phyloP scores from a whole-genome alignment of 2,888 invertebrate genomes.

The Marronus borbonicus region DNA sequence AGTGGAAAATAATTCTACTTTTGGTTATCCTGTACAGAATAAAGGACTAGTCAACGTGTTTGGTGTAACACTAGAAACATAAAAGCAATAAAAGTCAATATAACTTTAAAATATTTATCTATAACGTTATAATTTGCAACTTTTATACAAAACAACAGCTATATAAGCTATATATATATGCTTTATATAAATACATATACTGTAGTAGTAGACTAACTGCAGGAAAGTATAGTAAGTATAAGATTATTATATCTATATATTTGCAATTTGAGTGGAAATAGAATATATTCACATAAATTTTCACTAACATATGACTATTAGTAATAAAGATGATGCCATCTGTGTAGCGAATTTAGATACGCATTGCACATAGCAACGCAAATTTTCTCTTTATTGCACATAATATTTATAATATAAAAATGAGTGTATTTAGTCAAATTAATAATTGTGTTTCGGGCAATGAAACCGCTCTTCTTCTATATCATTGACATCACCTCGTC shows the following conservation, averaged over 20 bases:
- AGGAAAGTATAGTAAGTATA: constrained; percentile 2
- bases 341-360: no score
- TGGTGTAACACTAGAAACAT: background rate
- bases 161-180: background rate
- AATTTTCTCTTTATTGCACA: no score
- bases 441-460: no score
- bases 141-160: constrained; percentile 36
- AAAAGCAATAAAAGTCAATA: background rate
- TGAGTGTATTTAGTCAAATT: no score
- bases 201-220: constrained; percentile 10
- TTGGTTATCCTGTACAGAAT: no score
- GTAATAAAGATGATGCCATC: no score
- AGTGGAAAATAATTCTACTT: no score
- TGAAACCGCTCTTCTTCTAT: background rate
- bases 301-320: background rate
- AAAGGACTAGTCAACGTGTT: background rate
- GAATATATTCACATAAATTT: background rate
- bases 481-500: no score
- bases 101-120: constrained; percentile 45
- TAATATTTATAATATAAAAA: no score
- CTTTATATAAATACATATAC: constrained; percentile 14
- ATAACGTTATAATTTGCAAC: constrained; percentile 23
- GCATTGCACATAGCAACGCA: no score
- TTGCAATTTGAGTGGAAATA: background rate
- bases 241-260: background rate